Evolutionary conservation across 1,140 invertebrate species (phyloP).

Genomic region (Bicyclus anynana): DNA sequence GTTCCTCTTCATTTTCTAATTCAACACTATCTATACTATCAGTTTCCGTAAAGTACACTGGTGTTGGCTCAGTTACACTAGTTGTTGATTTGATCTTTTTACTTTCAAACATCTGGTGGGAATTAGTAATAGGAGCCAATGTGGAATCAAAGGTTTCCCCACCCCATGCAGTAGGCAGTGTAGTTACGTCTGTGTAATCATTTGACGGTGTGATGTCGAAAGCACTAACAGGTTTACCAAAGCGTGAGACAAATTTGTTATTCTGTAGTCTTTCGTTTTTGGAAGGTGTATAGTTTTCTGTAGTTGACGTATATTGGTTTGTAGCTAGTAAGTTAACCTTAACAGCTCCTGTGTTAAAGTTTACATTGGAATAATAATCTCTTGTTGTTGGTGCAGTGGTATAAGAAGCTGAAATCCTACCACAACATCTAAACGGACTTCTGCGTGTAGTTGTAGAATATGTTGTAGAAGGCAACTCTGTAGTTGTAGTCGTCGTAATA

Average conservation of each 20-base stretch:
- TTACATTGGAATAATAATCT: conserved; percentile 38
- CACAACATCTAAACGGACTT: conserved; percentile 66
- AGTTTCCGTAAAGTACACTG: conserved; percentile 55
- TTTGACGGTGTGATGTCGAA: conserved; percentile 43
- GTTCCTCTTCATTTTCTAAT: conserved; percentile 73
- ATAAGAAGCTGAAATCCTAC: conserved; percentile 68
- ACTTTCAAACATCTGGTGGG: conserved; percentile 55
- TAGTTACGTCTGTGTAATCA: conserved; percentile 59
- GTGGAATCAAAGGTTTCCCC: conserved; percentile 47
- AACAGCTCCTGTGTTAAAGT: conserved; percentile 41
- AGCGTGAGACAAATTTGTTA: conserved; percentile 59
- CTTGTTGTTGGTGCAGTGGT: conserved; percentile 48
- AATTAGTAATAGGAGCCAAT: conserved; percentile 38
- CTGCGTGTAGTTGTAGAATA: conserved; percentile 39
- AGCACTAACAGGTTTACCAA: conserved; percentile 47
- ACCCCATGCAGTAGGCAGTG: conserved; percentile 62
- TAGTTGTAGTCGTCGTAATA: conserved; percentile 43
- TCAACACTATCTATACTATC: conserved; percentile 65
- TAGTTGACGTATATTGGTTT: conserved; percentile 33
- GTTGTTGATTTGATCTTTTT: conserved; percentile 58
- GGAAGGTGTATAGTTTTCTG: conserved; percentile 58
- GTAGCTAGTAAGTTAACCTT: conserved; percentile 40
- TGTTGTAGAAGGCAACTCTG: conserved; percentile 29
- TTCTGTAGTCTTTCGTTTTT: conserved; percentile 77
- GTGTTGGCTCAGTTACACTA: conserved; percentile 37